Evolutionary conservation across 2,113 vertebrate species (phyloP).

Genomic region (Sisor rabdophorus): DNA sequence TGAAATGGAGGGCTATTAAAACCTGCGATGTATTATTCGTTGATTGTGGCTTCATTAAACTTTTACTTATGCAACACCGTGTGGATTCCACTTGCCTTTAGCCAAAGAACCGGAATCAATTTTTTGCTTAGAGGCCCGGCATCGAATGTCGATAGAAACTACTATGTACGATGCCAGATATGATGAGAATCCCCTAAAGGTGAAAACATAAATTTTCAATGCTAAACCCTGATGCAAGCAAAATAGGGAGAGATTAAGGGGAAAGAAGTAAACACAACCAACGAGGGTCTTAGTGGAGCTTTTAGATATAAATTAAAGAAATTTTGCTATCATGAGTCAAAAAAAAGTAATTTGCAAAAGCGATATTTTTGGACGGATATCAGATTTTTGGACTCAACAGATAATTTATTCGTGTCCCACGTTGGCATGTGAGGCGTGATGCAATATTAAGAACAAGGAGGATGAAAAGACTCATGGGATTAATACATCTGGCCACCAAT

Average conservation of each 20-base stretch:
- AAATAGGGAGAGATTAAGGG: conserved; percentile 44
- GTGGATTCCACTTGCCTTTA: conserved; percentile 68
- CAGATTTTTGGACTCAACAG: conserved; percentile 16
- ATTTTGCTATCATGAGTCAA: conserved; percentile 28
- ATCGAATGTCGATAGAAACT: conserved; percentile 64
- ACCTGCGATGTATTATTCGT: conserved; percentile 51
- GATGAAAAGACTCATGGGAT: no score
- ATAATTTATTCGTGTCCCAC: conserved; percentile 18
- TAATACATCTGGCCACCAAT: background rate
- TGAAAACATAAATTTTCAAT: conserved; percentile 34
- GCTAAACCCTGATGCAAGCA: conserved; percentile 38
- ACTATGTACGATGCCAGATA: conserved; percentile 65
- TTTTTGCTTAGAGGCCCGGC: conserved; percentile 51
- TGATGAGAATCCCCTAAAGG: conserved; percentile 55
- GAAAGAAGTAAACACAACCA: conserved; percentile 44
- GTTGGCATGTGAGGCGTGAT: conserved; percentile 8
- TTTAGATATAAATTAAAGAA: conserved; percentile 20
- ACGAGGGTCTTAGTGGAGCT: conserved; percentile 34
- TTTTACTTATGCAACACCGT: conserved; percentile 60
- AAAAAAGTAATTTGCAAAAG: conserved; percentile 35
- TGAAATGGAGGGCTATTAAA: conserved; percentile 47
- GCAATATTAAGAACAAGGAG: background rate
- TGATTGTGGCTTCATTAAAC: conserved; percentile 61
- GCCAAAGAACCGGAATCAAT: conserved; percentile 59
- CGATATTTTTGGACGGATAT: conserved; percentile 34